Evolutionary conservation across 2,113 vertebrate genomes (phyloP).

Genomic region (Platichthys stellatus): DNA sequence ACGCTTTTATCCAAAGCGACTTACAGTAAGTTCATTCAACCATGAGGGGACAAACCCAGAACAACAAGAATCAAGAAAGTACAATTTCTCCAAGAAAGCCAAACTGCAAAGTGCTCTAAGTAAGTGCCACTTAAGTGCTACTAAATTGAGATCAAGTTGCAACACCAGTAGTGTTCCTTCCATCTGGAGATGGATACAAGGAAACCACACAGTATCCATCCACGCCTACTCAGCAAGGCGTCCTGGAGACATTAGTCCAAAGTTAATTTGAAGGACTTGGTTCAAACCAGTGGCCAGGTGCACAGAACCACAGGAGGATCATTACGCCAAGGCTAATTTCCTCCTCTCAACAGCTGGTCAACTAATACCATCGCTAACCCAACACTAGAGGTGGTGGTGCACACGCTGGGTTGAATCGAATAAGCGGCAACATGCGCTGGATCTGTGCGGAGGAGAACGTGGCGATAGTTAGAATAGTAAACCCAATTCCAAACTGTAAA

Average conservation of each 20-base stretch:
- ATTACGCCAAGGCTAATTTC: constrained; percentile 54
- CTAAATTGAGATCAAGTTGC: constrained; percentile 28
- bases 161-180: constrained; percentile 37
- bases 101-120: no score
- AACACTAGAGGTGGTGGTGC: constrained; percentile 39
- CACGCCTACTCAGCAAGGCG: constrained; percentile 16
- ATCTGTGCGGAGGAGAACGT: constrained; percentile 30
- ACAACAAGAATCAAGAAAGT: no score
- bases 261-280: constrained; percentile 64
- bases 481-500: constrained; percentile 59
- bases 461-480: constrained; percentile 45
- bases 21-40: no score
- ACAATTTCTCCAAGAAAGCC: no score
- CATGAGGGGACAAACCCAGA: no score
- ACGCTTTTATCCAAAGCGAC: no score
- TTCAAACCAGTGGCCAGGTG: constrained; percentile 59
- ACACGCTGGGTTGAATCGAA: constrained; percentile 57
- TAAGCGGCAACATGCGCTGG: constrained; percentile 45
- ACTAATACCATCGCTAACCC: constrained; percentile 40
- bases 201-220: constrained; percentile 32
- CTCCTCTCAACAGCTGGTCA: constrained; percentile 69
- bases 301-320: constrained; percentile 60
- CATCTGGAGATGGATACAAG: constrained; percentile 25
- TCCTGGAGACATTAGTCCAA: constrained; percentile 56
- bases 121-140: no score